A percentile compares a stretch with the other conserved stretches of the same genome.
These are phyloP conservation scores for Molorchus minor DNA, from an alignment of 2,888 invertebrate species.

Conservation along the genomic window DNA sequence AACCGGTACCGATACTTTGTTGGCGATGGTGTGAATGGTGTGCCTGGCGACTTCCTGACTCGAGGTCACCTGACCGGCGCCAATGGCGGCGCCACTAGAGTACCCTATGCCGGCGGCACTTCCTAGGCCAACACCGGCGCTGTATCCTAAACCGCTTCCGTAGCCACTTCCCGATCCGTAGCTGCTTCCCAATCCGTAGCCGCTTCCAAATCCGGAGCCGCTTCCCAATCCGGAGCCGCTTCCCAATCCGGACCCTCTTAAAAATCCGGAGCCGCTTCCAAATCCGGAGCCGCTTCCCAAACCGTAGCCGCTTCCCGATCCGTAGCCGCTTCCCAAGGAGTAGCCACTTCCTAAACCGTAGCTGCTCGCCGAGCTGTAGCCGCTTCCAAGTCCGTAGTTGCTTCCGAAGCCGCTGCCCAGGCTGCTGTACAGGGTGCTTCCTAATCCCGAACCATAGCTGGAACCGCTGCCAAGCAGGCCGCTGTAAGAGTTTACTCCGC, in stretches of 20 bases:
- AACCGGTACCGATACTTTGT: slow-evolving; percentile 52
- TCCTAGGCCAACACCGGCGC: not conserved
- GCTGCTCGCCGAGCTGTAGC: slow-evolving; percentile 35
- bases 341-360: slow-evolving; percentile 46
- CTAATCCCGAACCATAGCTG: not conserved
- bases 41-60: slow-evolving; percentile 37
- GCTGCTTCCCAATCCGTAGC: slow-evolving; percentile 12
- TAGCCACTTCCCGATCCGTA: not conserved
- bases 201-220: no score
- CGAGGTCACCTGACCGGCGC: not conserved
- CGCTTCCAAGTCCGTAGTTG: slow-evolving; percentile 51
- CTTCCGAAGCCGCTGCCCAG: slow-evolving; percentile 48
- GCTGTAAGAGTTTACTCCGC: not conserved
- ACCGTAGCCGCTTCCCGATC: slow-evolving; percentile 4
- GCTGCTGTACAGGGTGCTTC: not conserved
- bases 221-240: not conserved
- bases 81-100: not conserved
- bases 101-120: not conserved
- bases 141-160: slow-evolving; percentile 3
- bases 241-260: slow-evolving; percentile 8
- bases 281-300: not conserved
- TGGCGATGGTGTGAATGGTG: slow-evolving; percentile 47
- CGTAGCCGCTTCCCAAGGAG: slow-evolving; percentile 23
- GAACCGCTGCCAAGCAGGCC: not conserved
- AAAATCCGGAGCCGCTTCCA: not conserved